A percentile compares a stretch with the other conserved stretches of the same genome.
phyloP scores from a whole-genome alignment of 2,888 invertebrate genomes.

The Lasioglossum calceatum region DNA sequence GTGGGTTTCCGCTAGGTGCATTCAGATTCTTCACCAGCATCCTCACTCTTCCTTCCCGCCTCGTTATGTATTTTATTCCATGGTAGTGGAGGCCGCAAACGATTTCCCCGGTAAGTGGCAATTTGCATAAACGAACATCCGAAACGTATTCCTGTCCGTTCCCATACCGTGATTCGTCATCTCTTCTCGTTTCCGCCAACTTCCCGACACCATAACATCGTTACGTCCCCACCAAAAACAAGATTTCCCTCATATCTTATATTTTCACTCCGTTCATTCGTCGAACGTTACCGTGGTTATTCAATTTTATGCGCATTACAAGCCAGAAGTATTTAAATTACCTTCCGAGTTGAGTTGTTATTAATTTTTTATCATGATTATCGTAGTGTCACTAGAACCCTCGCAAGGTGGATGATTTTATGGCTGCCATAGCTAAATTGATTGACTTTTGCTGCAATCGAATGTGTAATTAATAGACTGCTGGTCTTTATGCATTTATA shows the following conservation, averaged over 20 bases:
- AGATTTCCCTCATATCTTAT: slow-evolving; percentile 28
- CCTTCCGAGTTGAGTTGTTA: not conserved
- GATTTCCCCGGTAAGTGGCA: slow-evolving; percentile 71
- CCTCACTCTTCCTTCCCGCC: slow-evolving; percentile 41
- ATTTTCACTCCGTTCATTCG: not conserved
- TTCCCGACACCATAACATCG: slow-evolving; percentile 59
- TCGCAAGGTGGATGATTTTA: too few relatives aligned
- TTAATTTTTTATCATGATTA: not conserved
- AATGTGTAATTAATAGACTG: too few relatives aligned
- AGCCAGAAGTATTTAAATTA: not conserved
- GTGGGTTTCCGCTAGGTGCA: slow-evolving; percentile 22
- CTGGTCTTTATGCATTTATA: too few relatives aligned
- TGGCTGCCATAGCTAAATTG: too few relatives aligned
- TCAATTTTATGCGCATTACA: not conserved
- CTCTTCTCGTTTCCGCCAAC: slow-evolving; percentile 43
- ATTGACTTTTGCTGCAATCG: too few relatives aligned
- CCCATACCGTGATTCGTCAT: slow-evolving; percentile 69
- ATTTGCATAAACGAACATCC: slow-evolving; percentile 74
- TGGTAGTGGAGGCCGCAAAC: slow-evolving; percentile 51
- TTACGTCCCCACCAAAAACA: slow-evolving; percentile 49
- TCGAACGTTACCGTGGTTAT: not conserved
- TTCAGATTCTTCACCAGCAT: slow-evolving; percentile 34
- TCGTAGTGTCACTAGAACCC: too few relatives aligned
- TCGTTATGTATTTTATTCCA: slow-evolving; percentile 68
- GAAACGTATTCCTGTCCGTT: slow-evolving; percentile 62